Base-by-base conservation (phyloP, 1,140 invertebrate genomes). In the Adelges cooleyi region DNA sequence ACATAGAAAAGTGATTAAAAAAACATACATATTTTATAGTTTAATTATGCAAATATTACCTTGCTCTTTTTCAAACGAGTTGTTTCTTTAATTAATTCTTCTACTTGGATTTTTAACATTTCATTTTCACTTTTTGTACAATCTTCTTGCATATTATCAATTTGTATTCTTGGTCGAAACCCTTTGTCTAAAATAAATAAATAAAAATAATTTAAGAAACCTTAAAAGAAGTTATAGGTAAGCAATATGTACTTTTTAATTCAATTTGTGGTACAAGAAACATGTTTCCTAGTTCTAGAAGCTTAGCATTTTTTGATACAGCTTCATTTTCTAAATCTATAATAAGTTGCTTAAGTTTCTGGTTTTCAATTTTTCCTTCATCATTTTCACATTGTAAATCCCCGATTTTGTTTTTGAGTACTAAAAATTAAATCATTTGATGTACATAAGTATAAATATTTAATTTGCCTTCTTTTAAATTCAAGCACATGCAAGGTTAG, bases 331-430 rank as follows among this genome's bases (percentile, higher is more conserved):
- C 56, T 8, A 62, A 48, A 33, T 62, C 42, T 29, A 29, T 33
- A n/a, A 62, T 17, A 44, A 36, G 36, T 48, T 67, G 42, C 11
- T 15, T 13, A 36, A 56, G 20, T 40, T 49, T 33, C 48, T 67
- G 52, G 36, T 67, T 67, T 56, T 67, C 66, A 22, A 36, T 29
- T 23, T 8, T 59, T 9, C 27, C 25, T 46, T 59, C 48, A n/a
- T 62, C 23, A 29, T 62, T 67, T 25, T 56, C 42, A 6, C 6
- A 2, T 59, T 67, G 40, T 29, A 67, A 29, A 18, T 40, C 18
- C 3, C 8, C 3, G n/a, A 53, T 44, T 56, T 53, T 27, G 66
- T 38, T 38, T 65, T 27, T 25, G 50, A 25, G 20, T 13, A 11
- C 20, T 50, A 25, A 15, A 17, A 49, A n/a, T 29, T 36, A 40